Base-by-base conservation (phyloP, 1,140 invertebrate species). In the Acromyrmex heyeri region DNA sequence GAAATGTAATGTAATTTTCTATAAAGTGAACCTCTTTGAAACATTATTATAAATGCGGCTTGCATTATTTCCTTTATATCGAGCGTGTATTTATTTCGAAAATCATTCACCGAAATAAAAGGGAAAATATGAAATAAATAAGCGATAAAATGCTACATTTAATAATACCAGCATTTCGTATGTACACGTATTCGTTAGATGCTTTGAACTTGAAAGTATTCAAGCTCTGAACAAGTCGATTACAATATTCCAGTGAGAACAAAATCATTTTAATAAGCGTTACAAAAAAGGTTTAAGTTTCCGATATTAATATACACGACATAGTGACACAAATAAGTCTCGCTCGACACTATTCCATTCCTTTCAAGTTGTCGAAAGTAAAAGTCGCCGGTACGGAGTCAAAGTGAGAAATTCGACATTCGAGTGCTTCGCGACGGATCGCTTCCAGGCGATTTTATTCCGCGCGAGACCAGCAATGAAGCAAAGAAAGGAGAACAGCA, bases 401-500 rank as follows among this genome's bases (percentile, higher is more conserved):
- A 61, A 59, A 50, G 61, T 79, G 76, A 53, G 38, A 72, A 73
- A 73, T 82, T 82, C 30, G 55, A 82, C 67, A 82, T 14, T 27
- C 27, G 64, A 53, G 34, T 44, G 65, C 24, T 14, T 75, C 79
- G 79, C 79, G 24, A 75, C 79, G 79, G 79, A 83, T 83, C 79
- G 69, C 79, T 73, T 75, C 57, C 79, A 83, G 27, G 79, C 79
- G 79, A 83, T 50, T 75, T 83, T 83, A 50, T 14, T 75, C 69
- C 65, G 81, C 72, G 70, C 67, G 69, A 87, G 34, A 65, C 73
- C 44, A 87, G 53, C 62, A 81, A 87, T 79, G 65, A 89, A 90
- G 85, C 64, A 69, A 67, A 79, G 67, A 89, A 88, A 86, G 85
- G 87, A 85, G 67, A 86, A 89, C 87, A 86, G 65, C 77, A 86